These are phyloP conservation scores for Scaptomyza graminum DNA, from an alignment of 1,140 invertebrate genomes.

Conservation along the genomic window DNA sequence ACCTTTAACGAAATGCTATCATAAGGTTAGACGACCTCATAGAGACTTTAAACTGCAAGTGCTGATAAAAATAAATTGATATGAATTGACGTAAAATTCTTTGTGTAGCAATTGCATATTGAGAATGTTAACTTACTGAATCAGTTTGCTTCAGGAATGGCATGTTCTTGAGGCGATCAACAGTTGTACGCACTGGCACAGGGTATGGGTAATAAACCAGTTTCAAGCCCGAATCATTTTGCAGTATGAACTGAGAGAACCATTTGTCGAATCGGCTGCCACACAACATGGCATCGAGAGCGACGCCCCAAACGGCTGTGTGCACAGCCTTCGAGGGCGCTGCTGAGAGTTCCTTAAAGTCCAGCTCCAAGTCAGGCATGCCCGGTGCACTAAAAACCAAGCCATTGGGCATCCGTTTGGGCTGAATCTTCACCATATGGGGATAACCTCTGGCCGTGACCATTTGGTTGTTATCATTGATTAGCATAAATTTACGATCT, in stretches of 20 bases:
- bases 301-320: constrained; percentile 84
- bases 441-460: constrained; percentile 85
- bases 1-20: too few relatives aligned
- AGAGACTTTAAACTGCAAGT: not conserved
- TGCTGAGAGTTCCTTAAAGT: constrained; percentile 68
- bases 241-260: constrained; percentile 86
- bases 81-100: not conserved
- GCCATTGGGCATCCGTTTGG: constrained; percentile 73
- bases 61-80: not conserved
- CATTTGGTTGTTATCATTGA: constrained; percentile 84
- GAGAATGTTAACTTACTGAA: constrained; percentile 54
- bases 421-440: constrained; percentile 85
- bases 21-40: not conserved
- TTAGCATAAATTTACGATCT: constrained; percentile 85
- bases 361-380: constrained; percentile 84
- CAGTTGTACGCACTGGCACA: constrained; percentile 63
- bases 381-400: constrained; percentile 83
- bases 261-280: constrained; percentile 87
- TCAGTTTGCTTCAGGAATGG: constrained; percentile 65
- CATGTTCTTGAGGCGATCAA: constrained; percentile 52
- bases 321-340: constrained; percentile 73
- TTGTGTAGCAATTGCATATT: not conserved
- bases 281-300: constrained; percentile 85
- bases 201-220: constrained; percentile 86
- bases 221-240: constrained; percentile 85